Percentiles rank a stretch among this genome's conserved stretches.
Evolutionary conservation across 1,140 invertebrate genomes (phyloP).

Genomic region (Scaptomyza hsui): DNA sequence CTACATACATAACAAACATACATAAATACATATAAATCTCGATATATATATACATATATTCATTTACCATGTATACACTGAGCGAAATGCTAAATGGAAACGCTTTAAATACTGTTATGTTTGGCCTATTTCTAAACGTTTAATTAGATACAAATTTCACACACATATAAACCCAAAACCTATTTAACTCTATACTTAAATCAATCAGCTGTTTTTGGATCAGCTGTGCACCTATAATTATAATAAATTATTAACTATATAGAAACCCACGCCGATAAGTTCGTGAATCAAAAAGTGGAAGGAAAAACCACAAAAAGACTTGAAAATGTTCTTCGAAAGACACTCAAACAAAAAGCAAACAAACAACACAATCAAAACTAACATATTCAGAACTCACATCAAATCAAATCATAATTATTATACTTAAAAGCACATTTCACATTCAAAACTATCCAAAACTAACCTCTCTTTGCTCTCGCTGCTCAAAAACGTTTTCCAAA

Average conservation of each 20-base stretch:
- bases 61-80: conserved; percentile 73
- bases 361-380: conserved; percentile 36
- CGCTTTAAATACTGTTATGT: conserved; percentile 80
- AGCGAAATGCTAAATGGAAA: conserved; percentile 73
- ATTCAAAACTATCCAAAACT: conserved; percentile 3
- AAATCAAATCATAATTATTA: conserved; percentile 3
- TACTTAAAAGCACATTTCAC: conserved; percentile 4
- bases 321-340: conserved; percentile 44
- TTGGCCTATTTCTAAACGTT: conserved; percentile 73
- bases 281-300: conserved; percentile 8
- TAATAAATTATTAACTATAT: neutral
- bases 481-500: conserved; percentile 55
- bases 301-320: conserved; percentile 32
- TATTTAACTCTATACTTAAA: conserved; percentile 20
- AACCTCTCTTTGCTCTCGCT: conserved; percentile 42
- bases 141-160: conserved; percentile 72
- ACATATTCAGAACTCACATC: conserved; percentile 21
- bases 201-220: conserved; percentile 2
- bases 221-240: conserved; percentile 17
- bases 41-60: conserved; percentile 54
- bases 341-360: conserved; percentile 19
- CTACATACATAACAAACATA: conserved; percentile 15
- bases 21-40: conserved; percentile 35
- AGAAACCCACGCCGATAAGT: conserved; percentile 15
- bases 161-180: conserved; percentile 26